phyloP scores from a whole-genome alignment of 92 coral and sea anemone species.

The Phymanthus crucifer region DNA sequence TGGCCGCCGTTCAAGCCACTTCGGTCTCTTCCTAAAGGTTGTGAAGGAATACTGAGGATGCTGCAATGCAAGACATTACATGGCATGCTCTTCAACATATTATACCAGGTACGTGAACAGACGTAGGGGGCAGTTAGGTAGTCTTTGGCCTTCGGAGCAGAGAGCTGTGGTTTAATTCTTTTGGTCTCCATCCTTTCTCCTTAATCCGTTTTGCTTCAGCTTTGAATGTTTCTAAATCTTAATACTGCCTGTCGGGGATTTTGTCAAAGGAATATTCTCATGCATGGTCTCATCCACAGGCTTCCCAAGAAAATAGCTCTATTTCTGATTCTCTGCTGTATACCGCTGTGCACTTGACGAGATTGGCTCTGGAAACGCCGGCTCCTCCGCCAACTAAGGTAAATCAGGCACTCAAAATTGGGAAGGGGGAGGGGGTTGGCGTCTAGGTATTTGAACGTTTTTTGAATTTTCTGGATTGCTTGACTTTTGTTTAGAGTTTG shows the following conservation, averaged over 20 bases:
- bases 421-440: no score
- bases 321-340: constrained; percentile 72
- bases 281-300: constrained; percentile 41
- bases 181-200: no score
- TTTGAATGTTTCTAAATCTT: not conserved
- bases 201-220: not conserved
- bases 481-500: constrained; percentile 50
- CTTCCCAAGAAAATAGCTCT: constrained; percentile 63
- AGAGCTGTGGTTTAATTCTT: no score
- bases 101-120: constrained; percentile 64
- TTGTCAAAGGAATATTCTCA: no score
- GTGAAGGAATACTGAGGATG: constrained; percentile 58
- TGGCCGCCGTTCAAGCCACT: constrained; percentile 94
- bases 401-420: no score
- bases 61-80: constrained; percentile 86
- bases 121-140: no score
- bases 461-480: no score
- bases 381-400: constrained; percentile 42
- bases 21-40: constrained; percentile 67
- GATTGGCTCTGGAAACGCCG: constrained; percentile 65
- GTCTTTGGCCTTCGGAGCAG: no score
- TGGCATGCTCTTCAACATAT: constrained; percentile 79
- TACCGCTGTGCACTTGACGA: constrained; percentile 70
- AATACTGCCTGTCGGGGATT: no score
- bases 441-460: no score